A percentile compares a stretch with the other conserved stretches of the same genome.
phyloP scores from a whole-genome alignment of 2,888 invertebrate species.

The Acanthosepion lycidas region DNA sequence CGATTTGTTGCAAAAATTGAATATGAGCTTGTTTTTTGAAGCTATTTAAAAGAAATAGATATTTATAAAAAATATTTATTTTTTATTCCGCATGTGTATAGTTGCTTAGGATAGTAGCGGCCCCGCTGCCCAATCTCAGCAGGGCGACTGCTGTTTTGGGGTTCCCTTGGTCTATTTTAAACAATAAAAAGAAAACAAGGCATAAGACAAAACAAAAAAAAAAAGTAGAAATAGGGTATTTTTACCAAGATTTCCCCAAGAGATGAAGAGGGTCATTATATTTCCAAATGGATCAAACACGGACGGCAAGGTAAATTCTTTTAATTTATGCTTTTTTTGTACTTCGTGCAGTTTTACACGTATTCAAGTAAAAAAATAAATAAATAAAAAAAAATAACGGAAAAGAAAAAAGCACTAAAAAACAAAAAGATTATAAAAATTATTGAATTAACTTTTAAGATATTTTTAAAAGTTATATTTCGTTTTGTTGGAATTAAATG shows the following conservation, averaged over 20 bases:
- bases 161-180: background rate
- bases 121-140: background rate
- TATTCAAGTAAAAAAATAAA: background rate
- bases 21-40: background rate
- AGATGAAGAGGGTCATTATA: slow-evolving; percentile 43
- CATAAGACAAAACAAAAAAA: too few species aligned
- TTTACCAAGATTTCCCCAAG: background rate
- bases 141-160: slow-evolving; percentile 33
- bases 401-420: too few species aligned
- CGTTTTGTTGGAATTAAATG: background rate
- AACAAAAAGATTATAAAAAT: background rate
- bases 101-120: background rate
- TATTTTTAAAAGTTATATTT: background rate
- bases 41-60: background rate
- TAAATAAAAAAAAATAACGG: background rate
- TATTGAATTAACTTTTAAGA: background rate
- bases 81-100: background rate
- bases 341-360: background rate
- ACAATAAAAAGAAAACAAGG: background rate
- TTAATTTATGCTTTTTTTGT: background rate
- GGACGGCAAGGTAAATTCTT: slow-evolving; percentile 43
- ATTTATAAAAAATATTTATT: background rate
- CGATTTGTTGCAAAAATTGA: background rate
- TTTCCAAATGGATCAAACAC: slow-evolving; percentile 42
- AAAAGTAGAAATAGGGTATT: background rate